phyloP scores from a whole-genome alignment of 1,140 invertebrate species.

The Linepithema humile region DNA sequence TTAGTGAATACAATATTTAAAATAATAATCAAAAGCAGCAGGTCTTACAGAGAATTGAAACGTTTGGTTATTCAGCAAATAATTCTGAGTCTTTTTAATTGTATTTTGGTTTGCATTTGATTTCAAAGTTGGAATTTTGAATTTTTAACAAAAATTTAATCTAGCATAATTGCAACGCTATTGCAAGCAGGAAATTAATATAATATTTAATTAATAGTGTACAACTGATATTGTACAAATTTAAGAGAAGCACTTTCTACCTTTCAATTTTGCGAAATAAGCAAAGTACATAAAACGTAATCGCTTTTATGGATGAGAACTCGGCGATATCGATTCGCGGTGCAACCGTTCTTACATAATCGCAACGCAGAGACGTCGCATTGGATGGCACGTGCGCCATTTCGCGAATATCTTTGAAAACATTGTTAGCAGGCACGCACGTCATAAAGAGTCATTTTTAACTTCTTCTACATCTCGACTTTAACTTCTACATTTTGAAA shows the following conservation, averaged over 20 bases:
- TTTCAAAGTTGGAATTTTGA: background rate
- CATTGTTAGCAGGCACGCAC: background rate
- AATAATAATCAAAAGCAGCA: too few relatives aligned
- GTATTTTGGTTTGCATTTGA: too few relatives aligned
- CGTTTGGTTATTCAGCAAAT: too few relatives aligned
- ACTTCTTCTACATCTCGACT: constrained; percentile 7
- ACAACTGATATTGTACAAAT: background rate
- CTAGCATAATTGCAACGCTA: background rate
- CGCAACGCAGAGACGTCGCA: background rate
- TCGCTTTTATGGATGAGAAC: background rate
- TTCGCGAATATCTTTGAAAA: constrained; percentile 9
- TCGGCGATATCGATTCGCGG: constrained; percentile 29
- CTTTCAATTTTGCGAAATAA: background rate
- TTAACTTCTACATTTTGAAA: background rate
- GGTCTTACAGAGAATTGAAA: too few relatives aligned
- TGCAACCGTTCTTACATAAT: constrained; percentile 28
- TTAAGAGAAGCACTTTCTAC: background rate
- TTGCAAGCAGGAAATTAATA: background rate
- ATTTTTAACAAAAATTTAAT: background rate
- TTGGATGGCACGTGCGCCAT: constrained; percentile 4
- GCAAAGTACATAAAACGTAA: background rate
- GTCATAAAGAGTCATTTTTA: background rate
- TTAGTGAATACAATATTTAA: too few relatives aligned
- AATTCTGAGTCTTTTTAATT: too few relatives aligned
- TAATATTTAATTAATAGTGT: background rate